These are phyloP conservation scores for Montipora capitata DNA, from an alignment of 92 coral and sea anemone species.

Conservation along the genomic window DNA sequence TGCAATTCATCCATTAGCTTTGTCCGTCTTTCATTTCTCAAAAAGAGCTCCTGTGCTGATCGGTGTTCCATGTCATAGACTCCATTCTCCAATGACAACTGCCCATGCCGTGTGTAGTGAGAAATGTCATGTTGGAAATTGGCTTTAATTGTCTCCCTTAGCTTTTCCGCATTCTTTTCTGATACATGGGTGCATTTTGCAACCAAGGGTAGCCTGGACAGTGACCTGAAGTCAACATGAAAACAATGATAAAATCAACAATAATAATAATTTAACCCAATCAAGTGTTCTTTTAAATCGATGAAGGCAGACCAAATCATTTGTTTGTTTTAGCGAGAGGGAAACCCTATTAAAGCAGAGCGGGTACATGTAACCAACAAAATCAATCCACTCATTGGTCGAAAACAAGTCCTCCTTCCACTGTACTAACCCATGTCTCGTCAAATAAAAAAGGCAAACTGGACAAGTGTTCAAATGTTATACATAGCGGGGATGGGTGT, in stretches of 20 bases:
- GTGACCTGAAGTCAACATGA: slow-evolving; percentile 12
- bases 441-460: no score
- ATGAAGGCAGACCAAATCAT: no score
- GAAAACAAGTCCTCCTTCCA: no score
- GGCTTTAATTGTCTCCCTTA: slow-evolving; percentile 79
- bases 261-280: no score
- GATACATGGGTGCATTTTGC: slow-evolving; percentile 90
- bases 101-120: slow-evolving; percentile 97
- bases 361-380: no score
- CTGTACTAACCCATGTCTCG: no score
- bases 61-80: slow-evolving; percentile 94
- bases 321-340: no score
- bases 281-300: no score
- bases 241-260: not conserved
- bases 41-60: slow-evolving; percentile 95
- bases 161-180: slow-evolving; percentile 70
- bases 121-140: slow-evolving; percentile 91
- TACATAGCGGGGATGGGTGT: no score
- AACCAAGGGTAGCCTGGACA: slow-evolving; percentile 67
- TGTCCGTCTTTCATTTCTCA: slow-evolving; percentile 92
- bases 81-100: slow-evolving; percentile 91
- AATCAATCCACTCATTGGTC: no score
- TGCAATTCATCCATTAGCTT: slow-evolving; percentile 88
- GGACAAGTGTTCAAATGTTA: no score
- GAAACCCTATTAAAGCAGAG: no score